Percentiles rank a stretch among this genome's conserved stretches.
Conservation (phyloP, 2,888 invertebrate species). For the Volucella inanis region DNA sequence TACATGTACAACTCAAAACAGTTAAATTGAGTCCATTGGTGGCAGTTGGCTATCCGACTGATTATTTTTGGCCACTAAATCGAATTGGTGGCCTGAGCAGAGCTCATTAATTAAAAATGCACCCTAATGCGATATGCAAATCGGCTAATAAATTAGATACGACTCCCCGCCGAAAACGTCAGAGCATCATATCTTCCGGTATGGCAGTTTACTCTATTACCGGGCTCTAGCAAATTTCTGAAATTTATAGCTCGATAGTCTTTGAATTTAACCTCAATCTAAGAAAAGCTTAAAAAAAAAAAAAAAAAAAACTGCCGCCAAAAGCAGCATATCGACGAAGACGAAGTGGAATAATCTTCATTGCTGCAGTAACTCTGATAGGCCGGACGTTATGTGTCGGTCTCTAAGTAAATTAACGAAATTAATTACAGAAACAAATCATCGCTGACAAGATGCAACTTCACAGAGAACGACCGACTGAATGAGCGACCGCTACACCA, state of each 20-base stretch:
- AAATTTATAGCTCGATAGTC: slow-evolving; percentile 46
- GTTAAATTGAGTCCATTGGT: slow-evolving; percentile 16
- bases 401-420: slow-evolving; percentile 70
- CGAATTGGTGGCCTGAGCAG: slow-evolving; percentile 60
- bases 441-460: slow-evolving; percentile 71
- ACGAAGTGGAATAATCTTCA: slow-evolving; percentile 63
- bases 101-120: slow-evolving; percentile 73
- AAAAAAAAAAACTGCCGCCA: no score
- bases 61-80: slow-evolving; percentile 62
- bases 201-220: slow-evolving; percentile 46
- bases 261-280: slow-evolving; percentile 16
- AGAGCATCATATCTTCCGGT: slow-evolving; percentile 66
- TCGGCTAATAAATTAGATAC: slow-evolving; percentile 67
- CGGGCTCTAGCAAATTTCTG: slow-evolving; percentile 25
- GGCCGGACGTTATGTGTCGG: slow-evolving; percentile 71
- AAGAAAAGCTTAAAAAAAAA: slow-evolving; percentile 41
- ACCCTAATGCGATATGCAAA: slow-evolving; percentile 73
- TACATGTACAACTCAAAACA: background rate
- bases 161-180: slow-evolving; percentile 42
- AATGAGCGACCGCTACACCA: slow-evolving; percentile 40
- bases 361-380: slow-evolving; percentile 59
- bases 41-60: slow-evolving; percentile 36
- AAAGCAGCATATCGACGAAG: slow-evolving; percentile 34
- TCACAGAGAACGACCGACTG: slow-evolving; percentile 60
- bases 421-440: slow-evolving; percentile 73